These are phyloP conservation scores for Pteruthius melanotis DNA, from an alignment of 2,113 vertebrate genomes.

Conservation along the genomic window DNA sequence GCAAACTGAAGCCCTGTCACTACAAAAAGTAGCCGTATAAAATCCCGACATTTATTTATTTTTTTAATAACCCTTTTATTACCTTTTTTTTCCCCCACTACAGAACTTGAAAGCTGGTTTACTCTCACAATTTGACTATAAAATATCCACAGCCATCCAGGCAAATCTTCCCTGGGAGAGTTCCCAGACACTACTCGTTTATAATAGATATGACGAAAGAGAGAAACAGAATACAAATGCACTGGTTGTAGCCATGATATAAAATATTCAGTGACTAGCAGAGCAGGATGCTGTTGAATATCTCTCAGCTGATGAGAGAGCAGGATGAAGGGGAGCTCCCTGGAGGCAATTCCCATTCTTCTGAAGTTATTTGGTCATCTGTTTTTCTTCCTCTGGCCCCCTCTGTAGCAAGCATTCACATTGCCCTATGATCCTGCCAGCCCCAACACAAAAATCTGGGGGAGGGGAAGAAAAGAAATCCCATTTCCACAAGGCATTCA, in stretches of 20 bases:
- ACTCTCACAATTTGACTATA: conserved; percentile 64
- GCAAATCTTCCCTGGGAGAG: conserved; percentile 71
- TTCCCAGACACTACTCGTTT: conserved; percentile 67
- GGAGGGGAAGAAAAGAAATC: not conserved
- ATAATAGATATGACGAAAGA: conserved; percentile 71
- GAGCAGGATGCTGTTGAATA: conserved; percentile 35
- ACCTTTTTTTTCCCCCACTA: conserved; percentile 8
- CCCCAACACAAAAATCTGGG: not conserved
- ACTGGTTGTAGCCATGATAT: conserved; percentile 39
- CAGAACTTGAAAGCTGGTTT: conserved; percentile 59
- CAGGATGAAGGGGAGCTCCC: conserved; percentile 35
- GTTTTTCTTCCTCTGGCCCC: not conserved
- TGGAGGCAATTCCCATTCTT: not conserved
- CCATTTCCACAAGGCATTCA: not conserved
- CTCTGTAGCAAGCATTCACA: not conserved
- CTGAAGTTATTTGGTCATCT: conserved; percentile 33
- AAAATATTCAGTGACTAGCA: conserved; percentile 65
- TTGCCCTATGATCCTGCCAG: not conserved
- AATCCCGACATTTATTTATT: conserved; percentile 60
- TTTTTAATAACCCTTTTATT: conserved; percentile 68
- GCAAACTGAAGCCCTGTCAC: not conserved
- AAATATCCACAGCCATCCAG: conserved; percentile 69
- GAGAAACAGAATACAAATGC: conserved; percentile 69
- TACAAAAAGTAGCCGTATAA: not conserved
- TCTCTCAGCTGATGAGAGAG: conserved; percentile 33